These are phyloP conservation scores for Volucella zonaria DNA, from an alignment of 2,888 invertebrate genomes.

Conservation along the genomic window DNA sequence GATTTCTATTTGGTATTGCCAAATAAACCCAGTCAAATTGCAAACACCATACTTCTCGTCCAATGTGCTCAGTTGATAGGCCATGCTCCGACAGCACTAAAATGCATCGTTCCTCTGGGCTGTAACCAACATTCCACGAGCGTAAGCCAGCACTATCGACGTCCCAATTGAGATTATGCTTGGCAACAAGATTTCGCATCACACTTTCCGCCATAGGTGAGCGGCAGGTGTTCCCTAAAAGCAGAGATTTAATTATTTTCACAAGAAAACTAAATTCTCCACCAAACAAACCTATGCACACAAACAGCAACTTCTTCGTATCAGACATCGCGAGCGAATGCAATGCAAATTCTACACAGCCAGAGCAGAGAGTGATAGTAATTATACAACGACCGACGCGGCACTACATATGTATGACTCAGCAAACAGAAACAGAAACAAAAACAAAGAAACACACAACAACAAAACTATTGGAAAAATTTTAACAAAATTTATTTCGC, in stretches of 20 bases:
- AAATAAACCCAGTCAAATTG: neutral
- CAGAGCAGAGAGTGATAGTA: neutral
- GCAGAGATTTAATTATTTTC: neutral
- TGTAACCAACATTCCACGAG: constrained; percentile 91
- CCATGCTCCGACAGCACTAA: constrained; percentile 85
- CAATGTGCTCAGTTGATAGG: constrained; percentile 85
- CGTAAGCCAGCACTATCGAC: constrained; percentile 95
- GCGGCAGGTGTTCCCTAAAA: constrained; percentile 94
- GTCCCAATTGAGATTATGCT: constrained; percentile 86
- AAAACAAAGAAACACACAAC: neutral
- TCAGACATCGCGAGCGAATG: constrained; percentile 11
- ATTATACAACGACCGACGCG: neutral
- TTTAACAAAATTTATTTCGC: constrained; percentile 47
- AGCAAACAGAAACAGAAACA: neutral
- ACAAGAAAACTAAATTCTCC: neutral
- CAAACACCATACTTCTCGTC: constrained; percentile 84
- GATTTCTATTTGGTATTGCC: neutral
- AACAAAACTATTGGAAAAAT: constrained; percentile 18
- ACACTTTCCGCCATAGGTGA: constrained; percentile 97
- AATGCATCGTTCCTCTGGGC: constrained; percentile 88
- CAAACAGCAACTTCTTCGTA: constrained; percentile 78
- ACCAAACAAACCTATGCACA: constrained; percentile 79
- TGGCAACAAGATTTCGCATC: constrained; percentile 83
- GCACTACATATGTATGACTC: neutral
- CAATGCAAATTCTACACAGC: neutral